Percentiles rank a stretch among this genome's conserved stretches.
These are phyloP conservation scores for Paraescarpia echinospica DNA, from an alignment of 1,140 invertebrate genomes.

Conservation along the genomic window DNA sequence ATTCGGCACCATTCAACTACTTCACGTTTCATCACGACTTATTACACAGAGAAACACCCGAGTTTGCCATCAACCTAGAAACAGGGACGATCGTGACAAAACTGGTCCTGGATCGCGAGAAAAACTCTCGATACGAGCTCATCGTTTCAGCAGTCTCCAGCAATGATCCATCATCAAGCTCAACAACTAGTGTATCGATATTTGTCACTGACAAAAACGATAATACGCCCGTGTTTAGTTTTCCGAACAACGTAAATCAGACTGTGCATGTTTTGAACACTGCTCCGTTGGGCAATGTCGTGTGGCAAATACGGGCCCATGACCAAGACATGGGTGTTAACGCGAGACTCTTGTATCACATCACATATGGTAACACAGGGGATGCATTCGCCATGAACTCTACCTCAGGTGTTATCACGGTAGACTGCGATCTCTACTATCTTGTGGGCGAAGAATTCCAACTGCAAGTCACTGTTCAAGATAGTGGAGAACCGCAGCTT, in stretches of 20 bases:
- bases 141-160: too few relatives aligned
- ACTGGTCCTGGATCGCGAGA: slow-evolving; percentile 26
- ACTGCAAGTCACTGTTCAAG: too few relatives aligned
- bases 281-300: slow-evolving; percentile 4
- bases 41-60: neutral
- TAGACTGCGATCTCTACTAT: slow-evolving; percentile 11
- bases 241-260: slow-evolving; percentile 22
- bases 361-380: slow-evolving; percentile 17
- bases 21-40: slow-evolving; percentile 20
- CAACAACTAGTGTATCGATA: slow-evolving; percentile 18
- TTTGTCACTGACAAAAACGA: slow-evolving; percentile 30
- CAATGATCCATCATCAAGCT: too few relatives aligned
- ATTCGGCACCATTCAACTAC: slow-evolving; percentile 14
- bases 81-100: too few relatives aligned
- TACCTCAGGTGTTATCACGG: slow-evolving; percentile 16
- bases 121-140: slow-evolving; percentile 6
- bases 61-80: too few relatives aligned
- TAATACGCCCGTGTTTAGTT: too few relatives aligned
- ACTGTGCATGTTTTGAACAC: slow-evolving; percentile 25
- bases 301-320: slow-evolving; percentile 21
- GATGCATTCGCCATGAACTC: slow-evolving; percentile 20
- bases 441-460: too few relatives aligned
- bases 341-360: slow-evolving; percentile 17
- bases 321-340: slow-evolving; percentile 25
- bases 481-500: too few relatives aligned